Evolutionary conservation across 1,140 invertebrate species (phyloP).

Genomic region (Homalodisca vitripennis): DNA sequence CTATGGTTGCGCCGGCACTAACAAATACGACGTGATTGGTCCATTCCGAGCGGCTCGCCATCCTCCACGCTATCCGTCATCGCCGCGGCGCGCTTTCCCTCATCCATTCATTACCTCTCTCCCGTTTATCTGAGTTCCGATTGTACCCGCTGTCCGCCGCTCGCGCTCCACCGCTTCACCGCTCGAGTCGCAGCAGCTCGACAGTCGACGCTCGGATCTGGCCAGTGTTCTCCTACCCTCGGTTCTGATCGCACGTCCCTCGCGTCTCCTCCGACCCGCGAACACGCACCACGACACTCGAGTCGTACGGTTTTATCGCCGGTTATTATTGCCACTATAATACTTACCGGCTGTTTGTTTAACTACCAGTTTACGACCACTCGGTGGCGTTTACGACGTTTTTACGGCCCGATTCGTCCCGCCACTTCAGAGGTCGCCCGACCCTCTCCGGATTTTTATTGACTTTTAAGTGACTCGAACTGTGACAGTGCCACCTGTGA

Average conservation of each 20-base stretch:
- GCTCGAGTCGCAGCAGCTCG: too few species aligned
- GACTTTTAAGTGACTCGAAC: constrained; percentile 18
- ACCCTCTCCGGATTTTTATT: not conserved
- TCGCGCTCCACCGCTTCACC: constrained; percentile 16
- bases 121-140: constrained; percentile 30
- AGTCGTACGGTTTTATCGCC: constrained; percentile 29
- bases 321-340: not conserved
- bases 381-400: constrained; percentile 5
- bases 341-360: not conserved
- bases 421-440: not conserved
- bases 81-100: constrained; percentile 12
- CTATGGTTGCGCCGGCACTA: constrained; percentile 22
- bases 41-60: constrained; percentile 6
- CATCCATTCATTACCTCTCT: constrained; percentile 24
- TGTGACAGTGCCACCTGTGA: too few species aligned
- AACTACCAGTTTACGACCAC: not conserved
- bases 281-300: constrained; percentile 18
- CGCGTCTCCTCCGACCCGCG: constrained; percentile 4
- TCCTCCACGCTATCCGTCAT: constrained; percentile 21
- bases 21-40: constrained; percentile 25
- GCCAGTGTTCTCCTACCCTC: constrained; percentile 27
- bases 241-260: constrained; percentile 8
- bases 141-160: constrained; percentile 20
- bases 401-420: constrained; percentile 1
- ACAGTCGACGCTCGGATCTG: too few species aligned